Evolutionary conservation across 2,888 invertebrate genomes (phyloP).

Genomic region (Hypena proboscidalis): DNA sequence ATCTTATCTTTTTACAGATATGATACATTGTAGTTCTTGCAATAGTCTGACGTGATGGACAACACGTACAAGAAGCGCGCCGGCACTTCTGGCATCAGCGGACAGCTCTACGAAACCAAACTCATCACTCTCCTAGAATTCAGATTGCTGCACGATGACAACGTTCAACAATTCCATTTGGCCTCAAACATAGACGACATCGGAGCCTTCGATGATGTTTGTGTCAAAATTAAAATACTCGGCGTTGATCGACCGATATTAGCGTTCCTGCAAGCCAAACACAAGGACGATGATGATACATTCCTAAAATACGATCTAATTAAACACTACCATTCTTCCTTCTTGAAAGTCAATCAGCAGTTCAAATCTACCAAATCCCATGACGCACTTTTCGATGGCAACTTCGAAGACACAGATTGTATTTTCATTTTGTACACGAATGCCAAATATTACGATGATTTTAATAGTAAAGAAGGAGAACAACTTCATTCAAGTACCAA

Average conservation of each 20-base stretch:
- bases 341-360: conserved; percentile 15
- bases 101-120: conserved; percentile 37
- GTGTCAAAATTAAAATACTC: conserved; percentile 20
- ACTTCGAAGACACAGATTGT: conserved; percentile 24
- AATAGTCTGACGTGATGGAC: neutral
- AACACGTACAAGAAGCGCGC: conserved; percentile 13
- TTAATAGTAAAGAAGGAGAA: neutral
- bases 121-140: conserved; percentile 28
- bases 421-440: conserved; percentile 36
- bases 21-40: neutral
- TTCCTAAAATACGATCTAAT: conserved; percentile 13
- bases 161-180: conserved; percentile 21
- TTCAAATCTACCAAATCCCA: conserved; percentile 17
- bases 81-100: conserved; percentile 29
- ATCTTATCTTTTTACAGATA: no score
- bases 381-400: conserved; percentile 20
- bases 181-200: conserved; percentile 29
- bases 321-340: conserved; percentile 25
- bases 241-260: conserved; percentile 10
- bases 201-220: conserved; percentile 37
- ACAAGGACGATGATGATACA: conserved; percentile 19
- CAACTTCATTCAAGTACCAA: neutral
- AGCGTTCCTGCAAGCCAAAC: conserved; percentile 35
- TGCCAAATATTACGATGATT: conserved; percentile 15
- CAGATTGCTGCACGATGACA: conserved; percentile 15